Conservation (phyloP, 2,113 vertebrate species). For the Onychostoma macrolepis region DNA sequence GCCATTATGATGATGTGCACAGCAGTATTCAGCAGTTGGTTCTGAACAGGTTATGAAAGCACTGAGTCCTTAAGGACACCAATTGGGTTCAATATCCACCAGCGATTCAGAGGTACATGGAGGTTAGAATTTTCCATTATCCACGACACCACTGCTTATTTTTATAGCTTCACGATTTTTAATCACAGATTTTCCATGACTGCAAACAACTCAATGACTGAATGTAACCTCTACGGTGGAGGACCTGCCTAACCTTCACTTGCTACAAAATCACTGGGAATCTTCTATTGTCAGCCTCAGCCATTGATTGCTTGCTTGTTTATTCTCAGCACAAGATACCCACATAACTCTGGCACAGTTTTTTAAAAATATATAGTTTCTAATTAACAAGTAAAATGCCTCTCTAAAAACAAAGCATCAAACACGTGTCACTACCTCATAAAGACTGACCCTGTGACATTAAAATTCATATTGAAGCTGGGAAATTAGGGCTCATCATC, state of each 20-base stretch:
- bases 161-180: constrained; percentile 37
- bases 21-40: background rate
- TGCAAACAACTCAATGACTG: constrained; percentile 17
- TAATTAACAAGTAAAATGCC: background rate
- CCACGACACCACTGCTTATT: constrained; percentile 37
- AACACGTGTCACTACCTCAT: background rate
- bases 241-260: background rate
- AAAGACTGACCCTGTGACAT: background rate
- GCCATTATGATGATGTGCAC: background rate
- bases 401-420: background rate
- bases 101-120: background rate
- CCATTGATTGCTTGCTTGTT: background rate
- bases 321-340: background rate
- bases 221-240: background rate
- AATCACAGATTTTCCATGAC: constrained; percentile 45
- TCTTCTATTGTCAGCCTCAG: background rate
- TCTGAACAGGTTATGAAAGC: background rate
- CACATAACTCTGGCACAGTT: background rate
- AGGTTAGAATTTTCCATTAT: constrained; percentile 52
- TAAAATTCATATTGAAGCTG: background rate
- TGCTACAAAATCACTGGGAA: background rate
- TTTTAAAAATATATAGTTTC: background rate
- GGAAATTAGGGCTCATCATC: background rate
- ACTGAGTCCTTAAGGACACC: background rate
- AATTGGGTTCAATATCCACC: constrained; percentile 4